These are phyloP conservation scores for Barypeithes pellucidus DNA, from an alignment of 2,888 invertebrate genomes.

Conservation along the genomic window DNA sequence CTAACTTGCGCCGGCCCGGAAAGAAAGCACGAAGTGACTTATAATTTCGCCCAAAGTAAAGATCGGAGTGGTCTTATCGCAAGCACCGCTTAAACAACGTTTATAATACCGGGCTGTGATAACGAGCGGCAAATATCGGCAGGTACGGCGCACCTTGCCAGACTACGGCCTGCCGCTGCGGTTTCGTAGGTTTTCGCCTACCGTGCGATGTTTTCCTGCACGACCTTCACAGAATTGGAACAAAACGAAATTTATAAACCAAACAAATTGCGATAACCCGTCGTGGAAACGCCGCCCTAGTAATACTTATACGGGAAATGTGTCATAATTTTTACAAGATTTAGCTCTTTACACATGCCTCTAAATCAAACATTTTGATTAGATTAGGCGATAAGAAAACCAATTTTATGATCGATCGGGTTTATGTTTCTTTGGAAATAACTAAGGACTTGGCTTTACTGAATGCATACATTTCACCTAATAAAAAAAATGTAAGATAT, in stretches of 20 bases:
- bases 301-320: slow-evolving; percentile 43
- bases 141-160: slow-evolving; percentile 61
- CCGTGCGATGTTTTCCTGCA: slow-evolving; percentile 54
- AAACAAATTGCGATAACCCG: slow-evolving; percentile 53
- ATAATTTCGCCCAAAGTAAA: slow-evolving; percentile 61
- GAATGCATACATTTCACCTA: neutral
- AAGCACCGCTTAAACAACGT: slow-evolving; percentile 50
- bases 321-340: slow-evolving; percentile 52
- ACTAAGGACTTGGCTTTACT: neutral
- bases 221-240: slow-evolving; percentile 59
- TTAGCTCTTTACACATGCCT: slow-evolving; percentile 38
- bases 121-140: slow-evolving; percentile 48
- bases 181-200: slow-evolving; percentile 47
- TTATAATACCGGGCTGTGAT: slow-evolving; percentile 46
- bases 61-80: slow-evolving; percentile 60
- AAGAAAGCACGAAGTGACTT: slow-evolving; percentile 55
- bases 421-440: slow-evolving; percentile 9
- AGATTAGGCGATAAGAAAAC: slow-evolving; percentile 42
- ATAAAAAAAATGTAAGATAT: neutral
- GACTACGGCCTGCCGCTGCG: slow-evolving; percentile 48
- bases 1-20: slow-evolving; percentile 34
- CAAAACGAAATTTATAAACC: slow-evolving; percentile 57
- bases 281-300: slow-evolving; percentile 39
- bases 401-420: slow-evolving; percentile 48
- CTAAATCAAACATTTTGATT: slow-evolving; percentile 53